These are phyloP conservation scores for Brotogeris chrysoptera DNA, from an alignment of 2,797 vertebrate genomes.

Conservation along the genomic window DNA sequence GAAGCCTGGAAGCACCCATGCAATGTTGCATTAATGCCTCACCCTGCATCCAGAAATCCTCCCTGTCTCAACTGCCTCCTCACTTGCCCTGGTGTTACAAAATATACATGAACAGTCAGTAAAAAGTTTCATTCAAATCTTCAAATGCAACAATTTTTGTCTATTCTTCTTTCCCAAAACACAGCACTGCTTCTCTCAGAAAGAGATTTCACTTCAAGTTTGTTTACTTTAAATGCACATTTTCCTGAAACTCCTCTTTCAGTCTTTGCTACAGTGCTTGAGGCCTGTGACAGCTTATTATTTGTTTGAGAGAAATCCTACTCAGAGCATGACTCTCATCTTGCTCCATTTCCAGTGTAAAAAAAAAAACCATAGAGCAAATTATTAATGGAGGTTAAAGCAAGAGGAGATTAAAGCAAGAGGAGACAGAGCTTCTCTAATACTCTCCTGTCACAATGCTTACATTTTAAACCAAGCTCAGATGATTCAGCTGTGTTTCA, in stretches of 20 bases:
- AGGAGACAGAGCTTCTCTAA: background rate
- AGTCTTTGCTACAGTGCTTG: background rate
- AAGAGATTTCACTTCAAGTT: background rate
- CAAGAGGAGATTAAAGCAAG: background rate
- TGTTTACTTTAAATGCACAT: background rate
- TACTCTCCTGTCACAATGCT: background rate
- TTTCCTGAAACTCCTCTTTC: background rate
- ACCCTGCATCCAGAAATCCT: background rate
- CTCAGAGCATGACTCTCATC: background rate
- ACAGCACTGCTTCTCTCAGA: background rate
- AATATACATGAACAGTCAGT: background rate
- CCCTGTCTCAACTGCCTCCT: accelerated
- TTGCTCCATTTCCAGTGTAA: background rate
- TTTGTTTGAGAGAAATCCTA: constrained; percentile 17
- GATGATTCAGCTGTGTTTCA: background rate
- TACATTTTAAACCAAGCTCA: background rate
- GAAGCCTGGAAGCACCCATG: background rate
- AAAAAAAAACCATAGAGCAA: background rate
- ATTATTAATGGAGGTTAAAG: background rate
- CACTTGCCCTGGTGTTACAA: background rate
- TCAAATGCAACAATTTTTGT: background rate
- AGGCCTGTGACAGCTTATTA: background rate
- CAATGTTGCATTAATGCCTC: background rate
- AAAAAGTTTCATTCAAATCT: background rate
- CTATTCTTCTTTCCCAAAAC: background rate